Evolutionary conservation across 2,797 vertebrate species (phyloP).

Genomic region (Protonibea diacanthus): DNA sequence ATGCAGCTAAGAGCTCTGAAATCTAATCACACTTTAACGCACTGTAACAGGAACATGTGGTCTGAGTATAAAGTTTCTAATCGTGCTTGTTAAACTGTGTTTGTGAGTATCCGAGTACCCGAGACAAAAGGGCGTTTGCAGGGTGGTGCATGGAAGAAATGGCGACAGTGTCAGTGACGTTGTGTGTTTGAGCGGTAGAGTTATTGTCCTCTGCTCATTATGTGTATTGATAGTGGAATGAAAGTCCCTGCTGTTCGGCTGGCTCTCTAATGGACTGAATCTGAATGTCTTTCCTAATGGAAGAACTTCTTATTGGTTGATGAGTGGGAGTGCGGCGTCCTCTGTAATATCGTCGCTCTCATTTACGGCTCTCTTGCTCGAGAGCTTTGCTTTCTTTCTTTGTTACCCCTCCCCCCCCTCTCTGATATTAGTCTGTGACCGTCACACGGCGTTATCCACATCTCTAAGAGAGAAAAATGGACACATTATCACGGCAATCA

Average conservation of each 20-base stretch:
- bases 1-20: too few species aligned
- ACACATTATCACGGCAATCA: background rate
- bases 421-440: background rate
- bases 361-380: slow-evolving; percentile 8
- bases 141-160: background rate
- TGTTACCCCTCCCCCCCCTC: background rate
- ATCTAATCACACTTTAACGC: too few species aligned
- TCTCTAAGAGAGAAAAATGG: background rate
- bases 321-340: slow-evolving; percentile 19
- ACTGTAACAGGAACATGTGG: too few species aligned
- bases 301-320: slow-evolving; percentile 35
- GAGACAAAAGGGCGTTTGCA: background rate
- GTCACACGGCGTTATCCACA: background rate
- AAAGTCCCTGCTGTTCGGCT: slow-evolving; percentile 30
- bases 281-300: slow-evolving; percentile 44
- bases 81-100: too few species aligned
- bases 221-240: slow-evolving; percentile 33
- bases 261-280: slow-evolving; percentile 39
- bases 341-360: slow-evolving; percentile 11
- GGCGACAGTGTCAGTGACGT: background rate
- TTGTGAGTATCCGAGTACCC: too few species aligned
- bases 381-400: background rate
- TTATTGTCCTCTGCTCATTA: slow-evolving; percentile 32
- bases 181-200: slow-evolving; percentile 18
- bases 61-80: too few species aligned